A percentile compares a stretch with the other conserved stretches of the same genome.
Conservation (phyloP, 2,797 vertebrate genomes). For the Xenentodon cancila region DNA sequence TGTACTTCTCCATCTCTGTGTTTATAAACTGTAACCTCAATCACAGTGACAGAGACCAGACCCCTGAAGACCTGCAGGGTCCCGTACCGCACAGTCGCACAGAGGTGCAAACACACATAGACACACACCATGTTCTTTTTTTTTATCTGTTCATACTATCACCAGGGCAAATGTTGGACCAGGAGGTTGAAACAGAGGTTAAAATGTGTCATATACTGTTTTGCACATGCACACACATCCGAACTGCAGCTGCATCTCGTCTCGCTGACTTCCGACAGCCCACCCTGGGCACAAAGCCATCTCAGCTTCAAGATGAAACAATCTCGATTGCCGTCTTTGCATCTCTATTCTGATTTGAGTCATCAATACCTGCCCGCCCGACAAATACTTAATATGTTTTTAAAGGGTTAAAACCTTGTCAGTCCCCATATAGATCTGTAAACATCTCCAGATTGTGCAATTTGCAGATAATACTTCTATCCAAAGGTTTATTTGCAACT, state of each 20-base stretch:
- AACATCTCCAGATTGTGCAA: no score
- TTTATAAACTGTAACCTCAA: slow-evolving; percentile 67
- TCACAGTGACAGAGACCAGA: slow-evolving; percentile 76
- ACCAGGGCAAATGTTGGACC: slow-evolving; percentile 35
- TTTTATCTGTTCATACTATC: slow-evolving; percentile 54
- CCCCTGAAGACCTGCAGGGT: slow-evolving; percentile 47
- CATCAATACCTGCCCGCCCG: neutral
- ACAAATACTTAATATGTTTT: neutral
- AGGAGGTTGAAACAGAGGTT: slow-evolving; percentile 40
- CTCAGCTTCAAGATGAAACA: slow-evolving; percentile 41
- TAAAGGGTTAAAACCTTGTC: neutral
- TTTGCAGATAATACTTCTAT: no score
- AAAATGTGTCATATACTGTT: slow-evolving; percentile 45
- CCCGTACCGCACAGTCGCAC: slow-evolving; percentile 16
- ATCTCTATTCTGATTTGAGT: neutral
- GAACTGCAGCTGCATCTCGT: slow-evolving; percentile 59
- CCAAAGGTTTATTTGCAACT: no score
- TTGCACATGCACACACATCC: slow-evolving; percentile 39
- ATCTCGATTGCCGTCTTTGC: slow-evolving; percentile 19
- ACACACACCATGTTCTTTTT: slow-evolving; percentile 14
- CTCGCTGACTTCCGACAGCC: slow-evolving; percentile 65
- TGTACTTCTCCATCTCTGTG: slow-evolving; percentile 49
- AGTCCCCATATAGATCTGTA: neutral
- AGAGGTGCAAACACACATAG: slow-evolving; percentile 17
- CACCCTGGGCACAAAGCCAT: slow-evolving; percentile 45